Base-by-base conservation (phyloP, 2,888 invertebrate species). In the Sesia bembeciformis region DNA sequence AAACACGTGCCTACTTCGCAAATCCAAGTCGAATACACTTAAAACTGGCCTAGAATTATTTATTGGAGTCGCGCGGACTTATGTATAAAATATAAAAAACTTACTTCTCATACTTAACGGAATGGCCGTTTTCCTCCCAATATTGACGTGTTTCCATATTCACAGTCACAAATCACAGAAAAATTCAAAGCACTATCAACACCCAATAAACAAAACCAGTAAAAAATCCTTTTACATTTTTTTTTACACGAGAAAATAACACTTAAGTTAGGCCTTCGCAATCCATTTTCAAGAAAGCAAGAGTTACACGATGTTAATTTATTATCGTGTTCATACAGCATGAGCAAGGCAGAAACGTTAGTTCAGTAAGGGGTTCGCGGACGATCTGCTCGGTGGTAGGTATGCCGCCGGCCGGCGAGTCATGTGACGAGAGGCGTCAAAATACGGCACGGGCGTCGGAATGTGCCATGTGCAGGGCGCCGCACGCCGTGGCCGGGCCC, bases 101-200 rank as follows among this genome's bases (percentile, higher is more conserved):
- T 80, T 69, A 89, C 88, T 80, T 85, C 66, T 87, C 85, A 76
- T 83, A 87, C 68, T 88, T 89, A 55, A 79, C 78, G 68, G 76
- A 57, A 66, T 79, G 81, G 57, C 86, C 84, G 67, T 80, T 87
- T 63, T 87, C 88, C 61, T 86, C 84, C 89, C 89, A 89, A 69
- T 81, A 89, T 65, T 81, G 70, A 58, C 81, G 76, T 56, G 81
- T 79, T 77, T 88, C 88, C 89, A 88, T 88, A 73, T 76, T 84
- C 70, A 73, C 58, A 68, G 58, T 67, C 75, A 81, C 76, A 73
- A 62, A 66, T 69, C 61, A 67, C 63, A 61, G 64, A 63, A 58
- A 58, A 63, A 66, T n/a, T 40, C 38, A 50, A 58, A 71, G 66
- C 75, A 75, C 74, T 64, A 60, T 65, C 62, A 71, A 60, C 69